Base-by-base conservation (phyloP, 2,888 invertebrate genomes). In the Nomada fucata region DNA sequence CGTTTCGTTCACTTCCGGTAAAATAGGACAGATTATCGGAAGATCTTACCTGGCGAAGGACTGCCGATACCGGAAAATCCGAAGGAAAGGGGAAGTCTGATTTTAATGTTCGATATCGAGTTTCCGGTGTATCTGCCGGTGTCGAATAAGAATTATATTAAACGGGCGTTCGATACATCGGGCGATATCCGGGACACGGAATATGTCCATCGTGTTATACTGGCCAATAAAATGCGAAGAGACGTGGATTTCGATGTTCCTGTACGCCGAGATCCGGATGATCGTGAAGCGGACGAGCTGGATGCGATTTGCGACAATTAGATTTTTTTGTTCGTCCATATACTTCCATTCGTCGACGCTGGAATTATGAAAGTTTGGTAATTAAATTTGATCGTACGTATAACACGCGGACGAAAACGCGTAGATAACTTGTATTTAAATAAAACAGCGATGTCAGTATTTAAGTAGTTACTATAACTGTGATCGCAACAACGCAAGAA, bases 31-130 rank as follows among this genome's bases (percentile, higher is more conserved):
- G 95, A 95, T 1, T 97, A 96, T 88, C 95, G 95, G 83, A 97
- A 97, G 93, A 90, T 96, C 0, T 94, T 97, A 0, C 95, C 95
- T 71, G 95, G 95, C 10, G 97, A 97, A 94, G 97, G 97, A 1
- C 94, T 97, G 88, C 97, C 97, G 0, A 92, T 96, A 74, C 94
- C 95, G 2, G 95, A 95, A 74, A 94, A 95, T 88, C 94, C 95
- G 61, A 95, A 95, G 68, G 95, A 95, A 55, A 96, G 95, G 86
- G 97, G 97, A 13, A 95, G 97, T 90, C 93, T 97, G 59, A 95
- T 96, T 61, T 95, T 97, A 85, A 94, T 95, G 74, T 97, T 97
- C 91, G 94, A 95, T 71, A 94, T 96, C 50, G 92, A 94, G 79
- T 96, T 95, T 92, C 96, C 96, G 11, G 89, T 92, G 76, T 95